Evolutionary conservation across 2,113 vertebrate genomes (phyloP).

Genomic region (Strigops habroptila): DNA sequence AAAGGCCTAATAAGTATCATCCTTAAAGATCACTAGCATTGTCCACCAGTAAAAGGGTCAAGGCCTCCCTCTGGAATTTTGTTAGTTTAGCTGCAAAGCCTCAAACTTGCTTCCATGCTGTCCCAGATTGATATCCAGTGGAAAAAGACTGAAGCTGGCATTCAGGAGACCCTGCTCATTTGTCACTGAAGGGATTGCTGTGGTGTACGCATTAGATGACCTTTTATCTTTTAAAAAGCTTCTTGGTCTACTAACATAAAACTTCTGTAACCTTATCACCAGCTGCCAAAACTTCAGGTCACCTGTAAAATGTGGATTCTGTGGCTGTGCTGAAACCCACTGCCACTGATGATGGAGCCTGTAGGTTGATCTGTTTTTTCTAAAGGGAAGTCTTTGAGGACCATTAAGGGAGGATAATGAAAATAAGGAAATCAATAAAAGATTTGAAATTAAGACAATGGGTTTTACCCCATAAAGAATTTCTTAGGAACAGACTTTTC

Average conservation of each 20-base stretch:
- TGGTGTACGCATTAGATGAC: neutral
- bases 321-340: neutral
- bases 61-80: neutral
- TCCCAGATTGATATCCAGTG: neutral
- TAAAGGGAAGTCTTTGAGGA: neutral
- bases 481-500: neutral
- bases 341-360: accelerated
- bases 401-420: neutral
- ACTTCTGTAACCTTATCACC: neutral
- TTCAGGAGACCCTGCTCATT: neutral
- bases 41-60: neutral
- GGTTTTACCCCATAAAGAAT: neutral
- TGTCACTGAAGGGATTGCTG: neutral
- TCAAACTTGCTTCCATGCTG: neutral
- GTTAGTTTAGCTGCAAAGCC: neutral
- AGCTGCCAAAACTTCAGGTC: neutral
- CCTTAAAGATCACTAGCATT: neutral
- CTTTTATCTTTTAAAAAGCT: neutral
- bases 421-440: neutral
- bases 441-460: neutral
- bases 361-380: neutral
- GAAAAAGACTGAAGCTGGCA: neutral
- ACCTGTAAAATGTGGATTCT: neutral
- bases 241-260: neutral
- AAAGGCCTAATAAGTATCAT: neutral